Percentiles rank a stretch among this genome's conserved stretches.
These are phyloP conservation scores for Perca flavescens DNA, from an alignment of 2,113 vertebrate species.

Conservation along the genomic window DNA sequence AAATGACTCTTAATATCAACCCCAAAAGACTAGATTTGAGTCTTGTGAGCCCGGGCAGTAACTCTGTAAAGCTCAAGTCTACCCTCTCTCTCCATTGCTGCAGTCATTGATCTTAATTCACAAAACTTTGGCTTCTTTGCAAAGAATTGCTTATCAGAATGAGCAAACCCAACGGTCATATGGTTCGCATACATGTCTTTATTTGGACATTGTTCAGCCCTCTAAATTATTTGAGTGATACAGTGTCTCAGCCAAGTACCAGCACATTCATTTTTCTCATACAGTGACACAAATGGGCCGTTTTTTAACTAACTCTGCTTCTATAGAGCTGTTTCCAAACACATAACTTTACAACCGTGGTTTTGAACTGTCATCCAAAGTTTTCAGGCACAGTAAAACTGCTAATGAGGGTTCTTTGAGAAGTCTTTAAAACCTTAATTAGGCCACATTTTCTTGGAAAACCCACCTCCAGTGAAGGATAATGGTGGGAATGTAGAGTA, in stretches of 20 bases:
- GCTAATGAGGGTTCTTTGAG: constrained; percentile 49
- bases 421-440: constrained; percentile 32
- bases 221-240: constrained; percentile 4
- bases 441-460: constrained; percentile 31
- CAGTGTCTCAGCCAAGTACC: constrained; percentile 8
- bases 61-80: neutral
- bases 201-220: constrained; percentile 20
- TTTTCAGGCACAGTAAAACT: constrained; percentile 54
- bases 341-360: constrained; percentile 14
- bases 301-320: constrained; percentile 6
- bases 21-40: neutral
- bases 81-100: neutral
- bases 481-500: constrained; percentile 4
- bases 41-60: neutral
- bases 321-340: constrained; percentile 32
- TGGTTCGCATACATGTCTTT: constrained; percentile 16
- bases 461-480: neutral
- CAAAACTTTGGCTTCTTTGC: neutral
- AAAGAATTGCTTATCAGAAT: neutral
- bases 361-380: constrained; percentile 51
- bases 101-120: neutral
- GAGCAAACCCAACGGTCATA: constrained; percentile 4
- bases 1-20: neutral
- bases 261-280: constrained; percentile 9
- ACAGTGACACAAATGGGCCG: neutral